Base-by-base conservation (phyloP, 2,888 invertebrate genomes). In the Melinaea menophilus region DNA sequence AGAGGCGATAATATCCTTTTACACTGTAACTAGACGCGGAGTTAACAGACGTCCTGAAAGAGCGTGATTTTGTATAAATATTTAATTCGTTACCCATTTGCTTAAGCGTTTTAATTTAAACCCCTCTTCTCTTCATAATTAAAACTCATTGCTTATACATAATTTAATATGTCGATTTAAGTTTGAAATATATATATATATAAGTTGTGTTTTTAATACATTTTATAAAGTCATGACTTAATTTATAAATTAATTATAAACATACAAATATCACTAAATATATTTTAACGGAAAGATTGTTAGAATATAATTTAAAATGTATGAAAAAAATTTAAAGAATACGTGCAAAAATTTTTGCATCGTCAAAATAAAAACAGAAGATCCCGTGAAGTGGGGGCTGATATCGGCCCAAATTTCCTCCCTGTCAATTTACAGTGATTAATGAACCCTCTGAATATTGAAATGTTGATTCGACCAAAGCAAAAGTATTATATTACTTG, bases 341-440 rank as follows among this genome's bases (percentile, higher is more conserved):
- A 81, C 73, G 71, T 68, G 67, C 68, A 66, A 65, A 72, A 76
- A 76, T 72, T 71, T 73, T 75, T 71, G 66, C 67, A 67, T 64
- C 63, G 63, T 64, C 64, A 69, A 74, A 75, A 78, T 76, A 77
- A 82, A 83, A 85, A 76, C 73, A 75, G 65, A 63, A 64, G 64
- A 67, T 56, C 66, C 65, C 66, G 65, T 62, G 65, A 61, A 66
- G 70, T 73, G 75, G 75, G 75, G 76, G 76, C 76, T 78, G 77
- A 77, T 76, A 81, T 77, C 78, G 78, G 70, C 75, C 79, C 71
- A 80, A 81, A 81, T 79, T 76, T 81, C 84, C 84, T 77, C 82
- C 79, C 80, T 86, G 90, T 90, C 90, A 90, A 90, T 90, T 70
- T 90, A 88, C 80, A 77, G 81, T 88, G 89, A 90, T 90, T 88